These are phyloP conservation scores for Pelagia noctiluca DNA, from an alignment of 30 jellyfish, hydroid and myxozoan genomes.

Conservation along the genomic window DNA sequence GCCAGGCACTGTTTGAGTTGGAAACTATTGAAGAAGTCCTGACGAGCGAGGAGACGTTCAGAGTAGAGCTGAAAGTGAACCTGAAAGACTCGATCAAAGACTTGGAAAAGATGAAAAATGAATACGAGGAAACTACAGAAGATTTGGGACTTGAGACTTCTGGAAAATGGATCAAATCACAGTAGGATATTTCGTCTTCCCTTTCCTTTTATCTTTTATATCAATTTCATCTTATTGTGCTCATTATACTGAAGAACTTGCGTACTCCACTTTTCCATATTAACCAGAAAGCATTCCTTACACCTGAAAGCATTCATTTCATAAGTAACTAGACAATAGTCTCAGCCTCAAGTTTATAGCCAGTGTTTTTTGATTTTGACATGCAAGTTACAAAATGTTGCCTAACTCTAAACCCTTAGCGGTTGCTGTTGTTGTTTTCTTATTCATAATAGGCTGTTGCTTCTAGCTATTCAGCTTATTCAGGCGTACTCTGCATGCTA, in stretches of 20 bases:
- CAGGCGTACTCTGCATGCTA: no score
- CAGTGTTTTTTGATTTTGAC: no score
- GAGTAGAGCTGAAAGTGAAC: slow-evolving; percentile 44
- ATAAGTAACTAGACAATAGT: no score
- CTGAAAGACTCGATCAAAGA: slow-evolving; percentile 61
- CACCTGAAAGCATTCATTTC: no score
- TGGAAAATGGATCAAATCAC: slow-evolving; percentile 42
- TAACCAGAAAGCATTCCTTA: no score
- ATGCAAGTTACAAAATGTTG: no score
- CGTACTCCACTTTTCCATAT: background rate
- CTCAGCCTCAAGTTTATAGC: no score
- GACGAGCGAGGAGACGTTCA: slow-evolving; percentile 53
- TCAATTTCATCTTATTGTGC: background rate
- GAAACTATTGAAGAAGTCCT: slow-evolving; percentile 77
- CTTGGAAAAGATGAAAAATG: slow-evolving; percentile 45
- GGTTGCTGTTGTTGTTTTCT: no score
- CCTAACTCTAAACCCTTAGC: no score
- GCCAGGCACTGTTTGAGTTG: slow-evolving; percentile 62
- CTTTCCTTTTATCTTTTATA: background rate
- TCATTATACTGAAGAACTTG: background rate
- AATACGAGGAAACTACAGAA: slow-evolving; percentile 46
- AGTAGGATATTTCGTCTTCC: slow-evolving; percentile 8
- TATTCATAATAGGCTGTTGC: no score
- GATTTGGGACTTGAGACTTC: slow-evolving; percentile 39
- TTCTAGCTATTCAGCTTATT: no score